Base-by-base conservation (phyloP, 2,113 vertebrate species). In the Colaptes auratus region DNA sequence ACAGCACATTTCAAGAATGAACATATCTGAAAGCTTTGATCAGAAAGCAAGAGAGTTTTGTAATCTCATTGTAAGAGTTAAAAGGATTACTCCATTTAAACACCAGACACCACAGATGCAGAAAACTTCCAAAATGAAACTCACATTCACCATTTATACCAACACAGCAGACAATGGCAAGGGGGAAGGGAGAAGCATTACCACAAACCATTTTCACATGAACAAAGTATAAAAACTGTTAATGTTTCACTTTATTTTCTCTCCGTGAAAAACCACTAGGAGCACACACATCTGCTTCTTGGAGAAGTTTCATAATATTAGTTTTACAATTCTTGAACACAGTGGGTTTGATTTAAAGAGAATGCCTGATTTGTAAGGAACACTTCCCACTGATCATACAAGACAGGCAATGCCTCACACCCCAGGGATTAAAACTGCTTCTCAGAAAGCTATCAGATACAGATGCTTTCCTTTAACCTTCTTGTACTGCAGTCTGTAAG, bases 81-180 rank as follows among this genome's bases (percentile, higher is more conserved):
- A 89, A 96, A 97, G 64, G 59, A 27, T 75, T 33, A 63, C 96
- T 82, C 86, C 88, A 97, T 94, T 96, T 92, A 85, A 97, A 93
- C 55, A 96, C 39, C 31, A 88, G 73, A 63, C 28, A 28, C 44
- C 76, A 95, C 9, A 88, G 90, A 74, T 58, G n/a, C 36, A 89
- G 59, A 44, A 92, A 95, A 89, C 33, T 84, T 77, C 10, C 90
- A 95, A 96, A 97, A 89, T 58, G 30, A 53, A 90, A 70, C 85
- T 93, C 80, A 93, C 59, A 88, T 77, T 71, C 48, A 36, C 73
- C 69, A 83, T 66, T 93, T 90, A 92, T 65, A 95, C 74, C 70
- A 82, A 66, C 76, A 66, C 5, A 3, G 50, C 69, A 75, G 70
- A 86, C 3, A 27, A 56, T 17, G 33, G 60, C 20, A 59, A 15